Evolutionary conservation across 1,140 invertebrate genomes (phyloP).

Genomic region (Euura saliciscinereae): DNA sequence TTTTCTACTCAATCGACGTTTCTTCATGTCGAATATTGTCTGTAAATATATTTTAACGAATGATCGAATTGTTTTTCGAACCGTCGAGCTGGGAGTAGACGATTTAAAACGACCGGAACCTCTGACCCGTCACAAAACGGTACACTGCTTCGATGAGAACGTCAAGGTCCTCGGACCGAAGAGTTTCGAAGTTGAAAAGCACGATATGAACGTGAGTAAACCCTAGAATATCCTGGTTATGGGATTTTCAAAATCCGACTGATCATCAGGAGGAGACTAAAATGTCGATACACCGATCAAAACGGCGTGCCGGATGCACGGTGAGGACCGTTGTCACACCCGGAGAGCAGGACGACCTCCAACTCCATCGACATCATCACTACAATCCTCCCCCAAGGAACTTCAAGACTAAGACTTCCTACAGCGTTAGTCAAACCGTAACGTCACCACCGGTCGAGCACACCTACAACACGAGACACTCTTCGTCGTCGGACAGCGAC

Average conservation of each 20-base stretch:
- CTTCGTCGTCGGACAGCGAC: neutral
- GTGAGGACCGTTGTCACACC: neutral
- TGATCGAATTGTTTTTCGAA: neutral
- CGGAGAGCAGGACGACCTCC: neutral
- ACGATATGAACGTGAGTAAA: neutral
- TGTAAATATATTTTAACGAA: neutral
- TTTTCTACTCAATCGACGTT: neutral
- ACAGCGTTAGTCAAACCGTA: neutral
- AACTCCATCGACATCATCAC: neutral
- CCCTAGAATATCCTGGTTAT: neutral
- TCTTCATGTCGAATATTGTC: neutral
- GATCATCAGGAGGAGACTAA: neutral
- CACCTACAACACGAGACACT: neutral
- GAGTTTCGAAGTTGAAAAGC: slow-evolving; percentile 13
- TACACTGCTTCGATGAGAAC: slow-evolving; percentile 12
- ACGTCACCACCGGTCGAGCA: slow-evolving; percentile 9
- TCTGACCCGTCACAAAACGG: slow-evolving; percentile 8
- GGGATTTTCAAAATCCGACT: neutral
- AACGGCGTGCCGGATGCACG: neutral
- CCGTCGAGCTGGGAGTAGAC: slow-evolving; percentile 1
- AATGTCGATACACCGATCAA: neutral
- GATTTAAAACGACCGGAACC: neutral
- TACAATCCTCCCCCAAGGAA: neutral
- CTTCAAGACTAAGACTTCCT: slow-evolving; percentile 8
- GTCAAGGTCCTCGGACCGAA: slow-evolving; percentile 1